A percentile compares a stretch with the other conserved stretches of the same genome.
Conservation (phyloP, 2,888 invertebrate genomes). For the Polyploca ridens region DNA sequence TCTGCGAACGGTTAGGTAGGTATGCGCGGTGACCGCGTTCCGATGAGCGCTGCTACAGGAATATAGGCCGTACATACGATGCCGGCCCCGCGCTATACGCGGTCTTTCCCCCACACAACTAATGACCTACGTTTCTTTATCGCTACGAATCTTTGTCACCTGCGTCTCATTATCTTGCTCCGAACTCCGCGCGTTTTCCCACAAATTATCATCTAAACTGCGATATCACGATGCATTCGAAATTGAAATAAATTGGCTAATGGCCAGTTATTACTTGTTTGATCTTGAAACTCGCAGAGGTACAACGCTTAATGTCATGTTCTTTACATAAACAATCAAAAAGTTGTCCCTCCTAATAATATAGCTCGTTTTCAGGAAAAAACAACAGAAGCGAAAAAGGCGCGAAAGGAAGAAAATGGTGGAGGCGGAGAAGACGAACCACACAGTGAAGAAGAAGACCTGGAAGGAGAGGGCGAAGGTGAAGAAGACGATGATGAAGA, state of each 20-base stretch:
- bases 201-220: conserved; percentile 45
- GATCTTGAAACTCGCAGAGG: conserved; percentile 50
- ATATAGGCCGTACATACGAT: conserved; percentile 69
- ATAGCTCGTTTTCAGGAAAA: conserved; percentile 84
- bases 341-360: conserved; percentile 22
- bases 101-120: conserved; percentile 69
- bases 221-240: conserved; percentile 40
- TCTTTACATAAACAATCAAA: conserved; percentile 44
- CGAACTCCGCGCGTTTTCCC: conserved; percentile 52
- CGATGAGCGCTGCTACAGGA: conserved; percentile 68
- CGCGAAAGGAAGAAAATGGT: conserved; percentile 92
- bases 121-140: conserved; percentile 80
- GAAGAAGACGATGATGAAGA: conserved; percentile 87
- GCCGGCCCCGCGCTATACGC: conserved; percentile 60
- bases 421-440: conserved; percentile 86
- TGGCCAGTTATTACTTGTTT: conserved; percentile 63
- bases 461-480: conserved; percentile 85
- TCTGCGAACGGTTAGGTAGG: conserved; percentile 54
- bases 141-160: conserved; percentile 77
- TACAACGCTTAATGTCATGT: conserved; percentile 33
- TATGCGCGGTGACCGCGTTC: conserved; percentile 76
- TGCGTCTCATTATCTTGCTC: conserved; percentile 68
- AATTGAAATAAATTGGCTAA: conserved; percentile 60
- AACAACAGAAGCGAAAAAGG: conserved; percentile 90
- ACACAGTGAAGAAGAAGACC: conserved; percentile 87